Evolutionary conservation across 2,113 vertebrate species (phyloP).

Genomic region (Microcebus jonahi): DNA sequence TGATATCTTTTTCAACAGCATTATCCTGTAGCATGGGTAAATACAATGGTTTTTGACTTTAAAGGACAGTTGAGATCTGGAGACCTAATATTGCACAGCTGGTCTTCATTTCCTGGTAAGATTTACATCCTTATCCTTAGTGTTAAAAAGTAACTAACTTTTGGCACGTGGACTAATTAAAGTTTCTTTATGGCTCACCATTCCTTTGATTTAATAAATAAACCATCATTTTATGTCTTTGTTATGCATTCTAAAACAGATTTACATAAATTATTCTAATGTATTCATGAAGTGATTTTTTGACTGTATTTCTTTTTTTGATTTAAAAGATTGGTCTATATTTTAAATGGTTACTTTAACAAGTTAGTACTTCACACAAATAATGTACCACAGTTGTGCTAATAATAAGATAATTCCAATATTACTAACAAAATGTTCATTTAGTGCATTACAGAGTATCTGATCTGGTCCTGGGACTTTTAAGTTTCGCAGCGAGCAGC

Average conservation of each 20-base stretch:
- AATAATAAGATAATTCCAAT: background rate
- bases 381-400: background rate
- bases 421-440: background rate
- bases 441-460: background rate
- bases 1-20: conserved; percentile 86
- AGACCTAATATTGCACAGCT: conserved; percentile 93
- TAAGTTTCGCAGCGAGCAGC: background rate
- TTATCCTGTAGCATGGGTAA: conserved; percentile 99
- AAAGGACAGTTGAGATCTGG: conserved; percentile 96
- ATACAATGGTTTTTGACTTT: conserved; percentile 99
- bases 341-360: conserved; percentile 1
- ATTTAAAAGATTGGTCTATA: background rate
- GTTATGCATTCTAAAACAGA: background rate
- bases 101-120: conserved; percentile 99
- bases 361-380: background rate
- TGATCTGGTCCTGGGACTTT: background rate
- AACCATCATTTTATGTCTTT: background rate
- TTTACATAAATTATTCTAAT: background rate
- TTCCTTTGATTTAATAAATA: conserved; percentile 44
- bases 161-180: background rate
- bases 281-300: conserved; percentile 2
- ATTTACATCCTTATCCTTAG: conserved; percentile 28
- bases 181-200: background rate
- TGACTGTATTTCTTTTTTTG: background rate
- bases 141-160: conserved; percentile 31